Evolutionary conservation across 2,888 invertebrate genomes (phyloP).

Genomic region (Euplexia lucipara): DNA sequence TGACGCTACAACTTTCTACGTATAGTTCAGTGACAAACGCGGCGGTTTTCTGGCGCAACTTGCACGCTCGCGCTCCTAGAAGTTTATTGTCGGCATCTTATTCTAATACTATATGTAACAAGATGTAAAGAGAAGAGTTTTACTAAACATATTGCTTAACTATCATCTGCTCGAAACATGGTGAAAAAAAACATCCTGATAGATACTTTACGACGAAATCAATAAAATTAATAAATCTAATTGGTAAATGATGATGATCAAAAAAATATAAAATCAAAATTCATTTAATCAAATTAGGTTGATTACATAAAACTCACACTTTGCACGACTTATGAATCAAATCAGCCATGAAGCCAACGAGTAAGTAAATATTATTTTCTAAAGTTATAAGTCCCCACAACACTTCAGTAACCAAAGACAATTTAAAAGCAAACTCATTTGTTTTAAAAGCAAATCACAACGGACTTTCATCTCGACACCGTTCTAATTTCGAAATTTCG

Average conservation of each 20-base stretch:
- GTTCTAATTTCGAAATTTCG: slow-evolving; percentile 28
- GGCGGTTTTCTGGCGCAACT: slow-evolving; percentile 52
- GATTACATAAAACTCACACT: background rate
- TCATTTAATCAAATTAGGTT: background rate
- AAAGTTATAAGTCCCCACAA: background rate
- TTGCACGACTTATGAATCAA: no score
- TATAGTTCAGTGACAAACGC: slow-evolving; percentile 62
- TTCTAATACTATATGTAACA: no score
- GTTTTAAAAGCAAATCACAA: background rate
- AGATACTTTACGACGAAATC: no score
- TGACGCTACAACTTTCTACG: slow-evolving; percentile 40
- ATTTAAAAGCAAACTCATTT: background rate
- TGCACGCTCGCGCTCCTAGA: slow-evolving; percentile 15
- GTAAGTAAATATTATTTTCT: no score
- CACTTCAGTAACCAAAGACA: background rate
- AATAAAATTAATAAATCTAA: no score
- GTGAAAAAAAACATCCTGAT: no score
- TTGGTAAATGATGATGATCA: no score
- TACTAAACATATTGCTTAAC: no score
- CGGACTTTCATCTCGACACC: background rate
- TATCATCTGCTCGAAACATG: no score
- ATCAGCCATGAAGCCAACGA: no score
- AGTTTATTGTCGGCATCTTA: slow-evolving; percentile 42
- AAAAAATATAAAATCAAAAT: background rate
- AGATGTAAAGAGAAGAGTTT: no score